These are phyloP conservation scores for Poeciliopsis gracilis DNA, from an alignment of 2,797 vertebrate species.

Conservation along the genomic window DNA sequence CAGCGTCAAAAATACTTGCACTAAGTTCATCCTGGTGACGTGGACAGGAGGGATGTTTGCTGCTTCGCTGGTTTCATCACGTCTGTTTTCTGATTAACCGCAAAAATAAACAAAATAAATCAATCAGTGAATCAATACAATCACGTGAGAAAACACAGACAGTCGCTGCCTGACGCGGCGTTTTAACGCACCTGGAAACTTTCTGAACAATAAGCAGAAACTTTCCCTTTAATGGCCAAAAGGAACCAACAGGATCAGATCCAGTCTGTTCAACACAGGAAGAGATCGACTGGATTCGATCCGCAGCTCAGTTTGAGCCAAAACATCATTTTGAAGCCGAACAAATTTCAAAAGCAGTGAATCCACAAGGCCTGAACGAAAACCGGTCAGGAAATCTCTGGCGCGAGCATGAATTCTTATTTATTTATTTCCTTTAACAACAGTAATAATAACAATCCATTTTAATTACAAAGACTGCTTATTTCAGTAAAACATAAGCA, in stretches of 20 bases:
- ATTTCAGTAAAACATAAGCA: background rate
- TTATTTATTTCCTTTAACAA: background rate
- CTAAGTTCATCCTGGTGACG: background rate
- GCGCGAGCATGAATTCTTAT: background rate
- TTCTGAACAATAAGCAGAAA: background rate
- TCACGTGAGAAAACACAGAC: background rate
- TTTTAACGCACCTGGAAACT: background rate
- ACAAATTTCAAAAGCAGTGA: background rate
- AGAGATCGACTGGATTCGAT: background rate
- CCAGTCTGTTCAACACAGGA: background rate
- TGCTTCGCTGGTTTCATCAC: background rate
- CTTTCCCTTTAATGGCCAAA: background rate
- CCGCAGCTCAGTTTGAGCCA: background rate
- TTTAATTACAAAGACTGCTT: background rate
- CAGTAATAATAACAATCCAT: background rate
- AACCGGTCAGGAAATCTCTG: background rate
- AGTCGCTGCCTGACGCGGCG: background rate
- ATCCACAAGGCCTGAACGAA: background rate
- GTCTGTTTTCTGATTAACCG: background rate
- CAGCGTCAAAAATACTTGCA: background rate
- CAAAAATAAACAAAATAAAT: background rate
- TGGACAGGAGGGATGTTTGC: background rate
- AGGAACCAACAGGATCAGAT: background rate
- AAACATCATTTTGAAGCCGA: background rate
- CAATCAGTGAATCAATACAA: background rate